Base-by-base conservation (phyloP, 2,888 invertebrate species). In the Smittia sp. region DNA sequence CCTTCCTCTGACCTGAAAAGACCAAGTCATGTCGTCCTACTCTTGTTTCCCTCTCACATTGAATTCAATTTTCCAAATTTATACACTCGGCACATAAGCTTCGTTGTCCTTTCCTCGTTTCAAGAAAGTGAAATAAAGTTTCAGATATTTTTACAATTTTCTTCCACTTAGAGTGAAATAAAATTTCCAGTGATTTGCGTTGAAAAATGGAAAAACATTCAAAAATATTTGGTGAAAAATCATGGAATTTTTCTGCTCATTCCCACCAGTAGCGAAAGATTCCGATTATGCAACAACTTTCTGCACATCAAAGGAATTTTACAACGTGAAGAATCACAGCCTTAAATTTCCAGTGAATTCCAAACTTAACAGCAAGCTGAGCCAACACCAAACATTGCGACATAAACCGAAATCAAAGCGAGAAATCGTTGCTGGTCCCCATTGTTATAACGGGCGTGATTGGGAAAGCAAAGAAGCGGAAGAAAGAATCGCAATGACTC, bases 31-130 rank as follows among this genome's bases (percentile, higher is more conserved):
- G 66, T 66, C 66, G 32, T 32, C 38, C 38, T 66, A 32, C 32
- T 46, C 46, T 46, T 46, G n/a, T 46, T 46, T 15, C 11, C n/a
- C 15, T 46, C 46, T 46, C 11, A 27, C 15, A 63, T 63, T 27
- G 66, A 66, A 66, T 66, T 66, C 66, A 66, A 66, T 66, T 66
- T 66, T 27, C 38, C 38, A 66, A 63, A 63, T 63, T 63, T 27
- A 32, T 63, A 27, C 63, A 66, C 46, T 46, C 46, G 38, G 32
- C 38, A 66, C 66, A 66, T 66, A 66, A 66, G 66, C 66, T 66
- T 66, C 38, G 7, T 18, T 66, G 66, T 38, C 66, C 38, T 66
- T 66, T 66, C 18, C 20, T 58, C 18, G n/a, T 9, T 58, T 58
- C 22, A 22, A 15, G 9, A 58, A 15, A 58, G 15, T 15, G 22